Evolutionary conservation across 2,113 vertebrate species (phyloP).

Genomic region (Rhea pennata): DNA sequence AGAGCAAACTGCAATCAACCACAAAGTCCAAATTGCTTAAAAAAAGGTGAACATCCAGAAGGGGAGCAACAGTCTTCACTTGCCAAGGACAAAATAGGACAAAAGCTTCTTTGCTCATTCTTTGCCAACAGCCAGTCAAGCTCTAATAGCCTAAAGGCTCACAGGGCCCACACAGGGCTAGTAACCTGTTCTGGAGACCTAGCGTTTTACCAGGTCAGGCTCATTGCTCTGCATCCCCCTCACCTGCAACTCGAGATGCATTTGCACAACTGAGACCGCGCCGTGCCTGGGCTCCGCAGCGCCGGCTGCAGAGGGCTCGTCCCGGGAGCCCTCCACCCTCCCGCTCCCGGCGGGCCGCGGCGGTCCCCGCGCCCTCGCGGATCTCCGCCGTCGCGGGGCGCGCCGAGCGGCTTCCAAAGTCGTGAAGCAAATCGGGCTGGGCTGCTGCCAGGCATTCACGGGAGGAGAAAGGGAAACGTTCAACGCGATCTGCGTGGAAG

Average conservation of each 20-base stretch:
- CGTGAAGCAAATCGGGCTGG: background rate
- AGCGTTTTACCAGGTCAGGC: background rate
- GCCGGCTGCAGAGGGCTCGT: too few species aligned
- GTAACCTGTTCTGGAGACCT: background rate
- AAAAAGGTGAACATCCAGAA: background rate
- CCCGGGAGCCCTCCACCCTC: background rate
- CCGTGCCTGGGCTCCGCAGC: background rate
- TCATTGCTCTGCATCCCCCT: background rate
- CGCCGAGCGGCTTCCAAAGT: background rate
- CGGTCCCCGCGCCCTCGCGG: background rate
- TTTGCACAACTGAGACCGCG: rapidly evolving
- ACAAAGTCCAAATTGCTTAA: background rate
- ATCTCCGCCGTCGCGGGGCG: background rate
- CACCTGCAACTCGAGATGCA: background rate
- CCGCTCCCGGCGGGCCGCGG: background rate
- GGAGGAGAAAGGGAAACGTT: conserved; percentile 57
- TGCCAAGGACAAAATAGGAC: background rate
- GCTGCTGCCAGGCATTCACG: conserved; percentile 10
- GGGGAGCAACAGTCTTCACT: background rate
- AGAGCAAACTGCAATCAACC: background rate
- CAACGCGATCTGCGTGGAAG: conserved; percentile 46
- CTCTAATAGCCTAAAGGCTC: background rate
- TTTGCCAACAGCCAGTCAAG: background rate
- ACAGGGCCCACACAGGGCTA: rapidly evolving
- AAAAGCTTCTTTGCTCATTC: background rate